Percentiles rank a stretch among this genome's conserved stretches.
Conservation (phyloP, 2,113 vertebrate genomes). For the Ranitomeya imitator region DNA sequence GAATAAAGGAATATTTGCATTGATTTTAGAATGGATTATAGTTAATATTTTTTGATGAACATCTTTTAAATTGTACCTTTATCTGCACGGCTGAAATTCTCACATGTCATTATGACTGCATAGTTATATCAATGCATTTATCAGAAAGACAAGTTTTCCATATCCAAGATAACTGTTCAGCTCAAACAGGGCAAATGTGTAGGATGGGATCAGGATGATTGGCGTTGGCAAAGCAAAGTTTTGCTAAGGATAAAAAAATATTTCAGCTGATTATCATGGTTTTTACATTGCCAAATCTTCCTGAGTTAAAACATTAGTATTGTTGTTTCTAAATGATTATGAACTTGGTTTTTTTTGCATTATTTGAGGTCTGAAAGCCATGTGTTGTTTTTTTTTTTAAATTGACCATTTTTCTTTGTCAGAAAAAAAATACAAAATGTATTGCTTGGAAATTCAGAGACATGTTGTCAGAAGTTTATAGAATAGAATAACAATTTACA, state of each 20-base stretch:
- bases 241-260: neutral
- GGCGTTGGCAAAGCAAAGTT: neutral
- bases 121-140: neutral
- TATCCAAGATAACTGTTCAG: neutral
- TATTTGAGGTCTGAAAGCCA: no score
- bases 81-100: neutral
- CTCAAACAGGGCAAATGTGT: no score
- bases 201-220: neutral
- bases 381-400: no score
- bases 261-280: neutral
- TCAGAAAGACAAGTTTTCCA: neutral
- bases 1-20: neutral
- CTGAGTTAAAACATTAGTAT: neutral
- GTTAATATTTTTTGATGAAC: neutral
- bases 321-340: no score
- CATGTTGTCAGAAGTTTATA: no score
- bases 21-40: constrained; percentile 12
- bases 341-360: no score
- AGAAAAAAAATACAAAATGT: no score
- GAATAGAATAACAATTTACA: no score
- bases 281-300: neutral
- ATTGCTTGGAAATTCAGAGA: no score
- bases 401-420: no score
- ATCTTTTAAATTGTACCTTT: neutral
- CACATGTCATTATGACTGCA: neutral